Conservation (phyloP, 1,140 invertebrate species). For the Macrobrachium nipponense region DNA sequence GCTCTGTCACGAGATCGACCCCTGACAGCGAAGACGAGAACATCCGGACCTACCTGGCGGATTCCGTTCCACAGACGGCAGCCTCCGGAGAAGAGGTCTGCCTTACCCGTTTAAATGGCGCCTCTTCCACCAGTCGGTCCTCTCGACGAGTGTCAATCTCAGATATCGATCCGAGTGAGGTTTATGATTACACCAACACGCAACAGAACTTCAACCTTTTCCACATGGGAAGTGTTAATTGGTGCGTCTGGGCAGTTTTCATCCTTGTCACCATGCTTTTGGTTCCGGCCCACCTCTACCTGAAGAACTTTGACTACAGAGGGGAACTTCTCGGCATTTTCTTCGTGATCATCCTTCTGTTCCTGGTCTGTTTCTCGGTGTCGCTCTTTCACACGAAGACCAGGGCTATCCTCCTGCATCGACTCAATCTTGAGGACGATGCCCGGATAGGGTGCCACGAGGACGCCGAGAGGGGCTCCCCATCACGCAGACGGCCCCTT, state of each 20-base stretch:
- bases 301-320: constrained; percentile 60
- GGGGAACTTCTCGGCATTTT: constrained; percentile 59
- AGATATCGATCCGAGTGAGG: not conserved
- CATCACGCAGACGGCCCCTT: constrained; percentile 32
- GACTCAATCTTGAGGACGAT: constrained; percentile 62
- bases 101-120: constrained; percentile 22
- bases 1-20: constrained; percentile 22
- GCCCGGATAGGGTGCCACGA: constrained; percentile 32
- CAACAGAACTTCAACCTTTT: constrained; percentile 62
- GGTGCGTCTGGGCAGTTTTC: constrained; percentile 60
- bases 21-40: constrained; percentile 41
- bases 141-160: constrained; percentile 31
- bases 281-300: constrained; percentile 62
- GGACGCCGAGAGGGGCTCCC: constrained; percentile 31
- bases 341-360: constrained; percentile 62
- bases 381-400: constrained; percentile 64
- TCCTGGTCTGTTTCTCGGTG: constrained; percentile 63
- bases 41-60: constrained; percentile 25
- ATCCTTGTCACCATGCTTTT: constrained; percentile 58
- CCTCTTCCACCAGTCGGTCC: not conserved
- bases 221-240: constrained; percentile 59
- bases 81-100: constrained; percentile 38
- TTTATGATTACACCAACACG: constrained; percentile 38
- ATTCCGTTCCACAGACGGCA: not conserved
- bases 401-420: constrained; percentile 59